These are phyloP conservation scores for Antedon bifida DNA, from an alignment of 35 echinoderm and acorn worm genomes.

Conservation along the genomic window DNA sequence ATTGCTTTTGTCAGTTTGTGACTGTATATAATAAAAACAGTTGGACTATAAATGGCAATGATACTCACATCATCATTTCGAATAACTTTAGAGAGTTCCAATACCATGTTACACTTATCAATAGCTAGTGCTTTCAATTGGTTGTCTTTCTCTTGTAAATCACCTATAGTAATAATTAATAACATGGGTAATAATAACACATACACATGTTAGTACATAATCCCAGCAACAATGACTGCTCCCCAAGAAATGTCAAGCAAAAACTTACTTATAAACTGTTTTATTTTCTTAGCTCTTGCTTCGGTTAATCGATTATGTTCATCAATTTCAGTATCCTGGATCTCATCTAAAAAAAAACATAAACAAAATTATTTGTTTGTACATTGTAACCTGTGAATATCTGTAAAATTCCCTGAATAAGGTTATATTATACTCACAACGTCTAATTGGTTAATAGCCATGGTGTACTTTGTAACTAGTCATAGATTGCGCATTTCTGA, in stretches of 20 bases:
- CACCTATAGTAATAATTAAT: too few relatives aligned
- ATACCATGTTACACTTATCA: constrained; percentile 58
- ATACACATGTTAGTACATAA: too few relatives aligned
- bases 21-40: too few relatives aligned
- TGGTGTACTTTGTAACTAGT: too few relatives aligned
- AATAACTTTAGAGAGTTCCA: constrained; percentile 53
- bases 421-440: too few relatives aligned
- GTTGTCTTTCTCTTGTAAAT: constrained; percentile 75
- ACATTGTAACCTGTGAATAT: background rate
- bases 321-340: constrained; percentile 34
- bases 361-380: background rate
- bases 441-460: too few relatives aligned
- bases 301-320: constrained; percentile 56
- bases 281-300: constrained; percentile 57
- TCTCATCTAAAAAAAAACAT: constrained; percentile 15
- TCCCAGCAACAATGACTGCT: too few relatives aligned
- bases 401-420: too few relatives aligned
- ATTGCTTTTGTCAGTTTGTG: too few relatives aligned
- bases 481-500: too few relatives aligned
- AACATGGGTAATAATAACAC: background rate
- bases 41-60: background rate
- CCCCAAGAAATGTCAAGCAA: too few relatives aligned
- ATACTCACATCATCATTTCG: constrained; percentile 40
- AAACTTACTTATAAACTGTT: constrained; percentile 67
- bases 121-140: constrained; percentile 35